Evolutionary conservation across 2,888 invertebrate genomes (phyloP), one percentile per base, ranked within the genome.

Genomic region (Eumacrocentrus americanus): DNA sequence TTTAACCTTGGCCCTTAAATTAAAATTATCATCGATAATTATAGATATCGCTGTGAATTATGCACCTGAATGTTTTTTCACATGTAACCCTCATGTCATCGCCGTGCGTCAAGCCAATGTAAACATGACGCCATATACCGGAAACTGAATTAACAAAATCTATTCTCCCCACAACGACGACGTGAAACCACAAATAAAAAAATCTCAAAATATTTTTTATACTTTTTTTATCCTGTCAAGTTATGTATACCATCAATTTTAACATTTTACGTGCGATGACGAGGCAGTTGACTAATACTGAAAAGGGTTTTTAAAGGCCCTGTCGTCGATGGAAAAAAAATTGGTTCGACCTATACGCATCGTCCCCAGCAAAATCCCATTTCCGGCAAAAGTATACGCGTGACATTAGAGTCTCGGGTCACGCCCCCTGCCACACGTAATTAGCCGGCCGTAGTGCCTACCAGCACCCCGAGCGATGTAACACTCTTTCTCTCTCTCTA

Each of bases 31-130:
- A 14, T 14, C 18, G 14, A 23, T 53, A 53, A 53, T 53, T 53
- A 29, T 42, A 53, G 42, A 29, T 14, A 6, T 25, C 2, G 20
- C 37, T 65, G 47, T 66, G 65, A 72, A 66, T 71, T 67, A 70
- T 69, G 66, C 70, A 72, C 72, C 71, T 74, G 72, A 73, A 72
- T 73, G 71, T 72, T 74, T 64, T 73, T 72, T 62, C 72, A 73
- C 73, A 66, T 73, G 72, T 35, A 16, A 12, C 63, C 65, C 58
- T 58, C 59, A n/a, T n/a, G n/a, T 56, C 58, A 53, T 61, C 63
- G 58, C n/a, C 61, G 58, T 63, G 54, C 35, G 29, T 48, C 61
- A 42, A 29, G 64, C 69, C 64, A 70, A 66, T 65, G 68, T 67
- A 72, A 74, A 72, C 72, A 73, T 65, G 64, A 60, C 62, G 61